Evolutionary conservation across 2,888 invertebrate species (phyloP).

Genomic region (Andrena bicolor): DNA sequence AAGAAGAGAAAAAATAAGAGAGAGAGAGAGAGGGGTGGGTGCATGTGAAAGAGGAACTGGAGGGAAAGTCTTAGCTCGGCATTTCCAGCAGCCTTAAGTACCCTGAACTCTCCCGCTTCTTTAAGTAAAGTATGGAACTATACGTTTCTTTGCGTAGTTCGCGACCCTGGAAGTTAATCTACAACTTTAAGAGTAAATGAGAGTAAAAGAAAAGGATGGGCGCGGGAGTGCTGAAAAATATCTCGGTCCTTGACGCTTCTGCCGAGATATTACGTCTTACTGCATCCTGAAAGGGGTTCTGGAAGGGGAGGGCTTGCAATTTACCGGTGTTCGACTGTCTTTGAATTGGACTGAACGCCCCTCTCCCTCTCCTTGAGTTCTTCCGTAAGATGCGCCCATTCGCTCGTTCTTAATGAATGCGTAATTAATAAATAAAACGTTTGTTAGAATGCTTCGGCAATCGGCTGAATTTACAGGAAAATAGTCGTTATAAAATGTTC

Average conservation of each 20-base stretch:
- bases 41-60: slow-evolving; percentile 23
- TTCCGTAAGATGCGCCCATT: neutral
- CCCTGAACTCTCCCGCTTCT: slow-evolving; percentile 35
- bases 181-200: slow-evolving; percentile 43
- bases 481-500: neutral
- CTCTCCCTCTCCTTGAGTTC: neutral
- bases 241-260: slow-evolving; percentile 2
- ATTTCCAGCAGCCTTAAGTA: slow-evolving; percentile 51
- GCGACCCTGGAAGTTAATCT: slow-evolving; percentile 52
- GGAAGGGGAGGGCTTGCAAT: slow-evolving; percentile 10
- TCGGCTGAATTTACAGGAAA: neutral
- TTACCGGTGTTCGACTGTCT: slow-evolving; percentile 19
- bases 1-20: slow-evolving; percentile 21
- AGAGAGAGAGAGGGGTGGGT: neutral
- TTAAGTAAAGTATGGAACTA: slow-evolving; percentile 52
- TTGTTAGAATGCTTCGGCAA: neutral
- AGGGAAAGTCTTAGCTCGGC: slow-evolving; percentile 37
- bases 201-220: slow-evolving; percentile 29
- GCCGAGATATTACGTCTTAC: slow-evolving; percentile 26
- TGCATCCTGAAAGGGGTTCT: neutral
- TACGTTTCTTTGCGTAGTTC: slow-evolving; percentile 49
- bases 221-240: slow-evolving; percentile 32
- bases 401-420: neutral
- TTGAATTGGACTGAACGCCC: slow-evolving; percentile 14
- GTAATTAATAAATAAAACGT: slow-evolving; percentile 10